A percentile compares a stretch with the other conserved stretches of the same genome.
Conservation (phyloP, 2,797 vertebrate genomes). For the Anisognathus igniventris region DNA sequence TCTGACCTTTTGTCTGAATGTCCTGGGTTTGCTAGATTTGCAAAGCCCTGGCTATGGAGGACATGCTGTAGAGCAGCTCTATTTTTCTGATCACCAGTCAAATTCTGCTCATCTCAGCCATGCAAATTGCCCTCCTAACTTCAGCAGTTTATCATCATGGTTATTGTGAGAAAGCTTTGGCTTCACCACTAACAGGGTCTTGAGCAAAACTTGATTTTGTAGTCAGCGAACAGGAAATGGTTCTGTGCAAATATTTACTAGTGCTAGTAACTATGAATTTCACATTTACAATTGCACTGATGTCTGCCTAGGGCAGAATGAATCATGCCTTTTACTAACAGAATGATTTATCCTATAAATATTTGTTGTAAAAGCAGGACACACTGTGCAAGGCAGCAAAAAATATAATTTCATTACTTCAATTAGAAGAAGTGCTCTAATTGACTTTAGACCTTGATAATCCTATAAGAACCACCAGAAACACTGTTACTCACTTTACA, state of each 20-base stretch:
- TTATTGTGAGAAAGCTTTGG: neutral
- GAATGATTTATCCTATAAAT: slow-evolving; percentile 65
- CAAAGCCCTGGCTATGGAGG: neutral
- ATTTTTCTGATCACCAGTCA: neutral
- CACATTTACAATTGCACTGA: slow-evolving; percentile 57
- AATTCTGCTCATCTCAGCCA: neutral
- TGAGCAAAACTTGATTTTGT: slow-evolving; percentile 57
- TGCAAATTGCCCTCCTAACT: neutral
- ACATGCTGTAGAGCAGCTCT: neutral
- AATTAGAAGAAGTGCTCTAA: slow-evolving; percentile 48
- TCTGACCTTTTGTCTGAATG: neutral
- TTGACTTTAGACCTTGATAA: slow-evolving; percentile 67
- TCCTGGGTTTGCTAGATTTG: neutral
- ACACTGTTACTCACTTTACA: slow-evolving; percentile 53
- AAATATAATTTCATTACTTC: slow-evolving; percentile 19
- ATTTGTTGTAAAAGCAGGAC: slow-evolving; percentile 51
- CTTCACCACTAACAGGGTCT: neutral
- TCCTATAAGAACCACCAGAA: slow-evolving; percentile 59
- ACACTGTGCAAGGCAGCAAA: neutral
- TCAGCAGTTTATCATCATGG: neutral
- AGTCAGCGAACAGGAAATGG: slow-evolving; percentile 60
- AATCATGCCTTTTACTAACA: slow-evolving; percentile 51
- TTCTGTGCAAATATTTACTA: slow-evolving; percentile 72
- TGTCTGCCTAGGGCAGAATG: slow-evolving; percentile 31
- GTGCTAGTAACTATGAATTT: slow-evolving; percentile 63